Evolutionary conservation across 2,113 vertebrate species (phyloP).

Genomic region (Naja naja): DNA sequence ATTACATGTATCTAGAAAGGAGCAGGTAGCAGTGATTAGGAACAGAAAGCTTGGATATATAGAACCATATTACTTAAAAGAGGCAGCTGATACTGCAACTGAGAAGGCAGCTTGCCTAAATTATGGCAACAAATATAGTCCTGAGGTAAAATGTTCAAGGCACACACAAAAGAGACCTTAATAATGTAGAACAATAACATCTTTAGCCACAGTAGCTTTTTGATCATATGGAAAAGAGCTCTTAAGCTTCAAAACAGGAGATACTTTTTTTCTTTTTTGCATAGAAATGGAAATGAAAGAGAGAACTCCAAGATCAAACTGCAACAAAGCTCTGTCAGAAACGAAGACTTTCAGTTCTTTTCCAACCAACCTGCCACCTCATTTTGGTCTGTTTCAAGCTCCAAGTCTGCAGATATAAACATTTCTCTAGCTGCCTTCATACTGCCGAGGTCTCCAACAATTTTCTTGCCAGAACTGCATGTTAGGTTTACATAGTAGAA

Average conservation of each 20-base stretch:
- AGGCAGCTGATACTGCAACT: background rate
- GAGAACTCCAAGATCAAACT: slow-evolving; percentile 43
- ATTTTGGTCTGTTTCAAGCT: slow-evolving; percentile 89
- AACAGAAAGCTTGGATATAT: background rate
- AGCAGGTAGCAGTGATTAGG: slow-evolving; percentile 35
- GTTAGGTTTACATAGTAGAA: slow-evolving; percentile 91
- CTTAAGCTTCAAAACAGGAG: slow-evolving; percentile 87
- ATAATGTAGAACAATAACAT: slow-evolving; percentile 33
- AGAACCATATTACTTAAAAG: background rate
- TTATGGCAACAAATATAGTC: background rate
- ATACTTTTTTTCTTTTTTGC: slow-evolving; percentile 81
- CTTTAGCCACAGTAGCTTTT: slow-evolving; percentile 23
- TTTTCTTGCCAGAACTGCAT: slow-evolving; percentile 79
- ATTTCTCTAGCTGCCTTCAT: slow-evolving; percentile 77
- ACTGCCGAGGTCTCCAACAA: slow-evolving; percentile 77
- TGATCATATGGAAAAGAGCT: slow-evolving; percentile 33
- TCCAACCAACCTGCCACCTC: slow-evolving; percentile 99
- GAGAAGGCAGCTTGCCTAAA: slow-evolving; percentile 8
- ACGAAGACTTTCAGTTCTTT: slow-evolving; percentile 57
- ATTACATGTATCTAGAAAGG: slow-evolving; percentile 86
- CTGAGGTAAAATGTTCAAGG: background rate
- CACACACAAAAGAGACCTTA: slow-evolving; percentile 25
- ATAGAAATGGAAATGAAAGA: slow-evolving; percentile 58
- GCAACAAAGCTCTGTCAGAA: slow-evolving; percentile 45
- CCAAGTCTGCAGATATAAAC: slow-evolving; percentile 89